Conservation (phyloP, 2,797 vertebrate genomes). For the Danio tinwini region DNA sequence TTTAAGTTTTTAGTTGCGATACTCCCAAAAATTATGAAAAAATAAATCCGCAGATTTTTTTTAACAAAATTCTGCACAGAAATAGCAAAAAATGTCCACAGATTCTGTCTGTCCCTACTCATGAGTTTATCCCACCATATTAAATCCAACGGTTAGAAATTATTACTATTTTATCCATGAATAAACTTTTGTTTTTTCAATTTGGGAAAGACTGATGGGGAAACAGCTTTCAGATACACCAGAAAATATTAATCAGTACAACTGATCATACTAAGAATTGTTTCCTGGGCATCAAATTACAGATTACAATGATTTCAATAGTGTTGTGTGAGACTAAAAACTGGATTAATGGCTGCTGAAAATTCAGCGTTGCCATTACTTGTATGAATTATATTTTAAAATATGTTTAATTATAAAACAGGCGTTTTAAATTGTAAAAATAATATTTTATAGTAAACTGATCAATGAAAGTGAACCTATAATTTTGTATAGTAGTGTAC, state of each 20-base stretch:
- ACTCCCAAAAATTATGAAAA: too few relatives aligned
- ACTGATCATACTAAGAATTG: background rate
- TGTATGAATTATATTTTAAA: background rate
- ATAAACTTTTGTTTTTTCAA: background rate
- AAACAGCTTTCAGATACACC: background rate
- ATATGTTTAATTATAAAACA: background rate
- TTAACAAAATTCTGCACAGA: too few relatives aligned
- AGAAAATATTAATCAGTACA: background rate
- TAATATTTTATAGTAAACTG: background rate
- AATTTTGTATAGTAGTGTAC: too few relatives aligned
- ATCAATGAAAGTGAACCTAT: too few relatives aligned
- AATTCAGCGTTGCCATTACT: background rate
- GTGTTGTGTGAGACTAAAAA: background rate
- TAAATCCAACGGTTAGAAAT: background rate
- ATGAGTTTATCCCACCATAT: background rate
- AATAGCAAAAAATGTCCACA: too few relatives aligned
- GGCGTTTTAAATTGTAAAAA: background rate
- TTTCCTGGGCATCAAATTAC: background rate
- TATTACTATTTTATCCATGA: background rate
- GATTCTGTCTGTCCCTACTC: too few relatives aligned
- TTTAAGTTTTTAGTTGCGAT: too few relatives aligned
- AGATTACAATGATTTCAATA: background rate
- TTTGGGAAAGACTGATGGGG: background rate
- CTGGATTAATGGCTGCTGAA: background rate
- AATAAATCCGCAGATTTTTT: too few relatives aligned